phyloP scores from a whole-genome alignment of 2,113 vertebrate species.

The Hippocampus mohnikei region DNA sequence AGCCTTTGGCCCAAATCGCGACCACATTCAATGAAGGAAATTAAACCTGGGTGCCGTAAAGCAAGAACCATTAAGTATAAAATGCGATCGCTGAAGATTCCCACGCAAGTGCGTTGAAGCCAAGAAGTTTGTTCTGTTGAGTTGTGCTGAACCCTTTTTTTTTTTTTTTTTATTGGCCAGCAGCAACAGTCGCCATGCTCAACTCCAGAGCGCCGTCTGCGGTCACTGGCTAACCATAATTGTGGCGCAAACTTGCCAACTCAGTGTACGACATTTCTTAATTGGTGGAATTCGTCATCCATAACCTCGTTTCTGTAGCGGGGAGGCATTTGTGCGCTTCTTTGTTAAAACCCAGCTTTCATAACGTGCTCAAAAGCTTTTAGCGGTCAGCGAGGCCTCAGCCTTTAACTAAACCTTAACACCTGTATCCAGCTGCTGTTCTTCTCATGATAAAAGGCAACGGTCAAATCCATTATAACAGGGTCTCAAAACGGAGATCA shows the following conservation, averaged over 20 bases:
- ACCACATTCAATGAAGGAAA: slow-evolving; percentile 38
- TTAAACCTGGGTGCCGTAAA: slow-evolving; percentile 26
- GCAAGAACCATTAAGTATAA: slow-evolving; percentile 22
- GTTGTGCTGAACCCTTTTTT: slow-evolving; percentile 29
- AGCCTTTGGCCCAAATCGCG: slow-evolving; percentile 17
- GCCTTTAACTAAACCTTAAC: too few relatives aligned
- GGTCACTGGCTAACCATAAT: slow-evolving; percentile 44
- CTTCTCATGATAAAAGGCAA: background rate
- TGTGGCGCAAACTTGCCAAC: slow-evolving; percentile 57
- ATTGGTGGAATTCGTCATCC: slow-evolving; percentile 46
- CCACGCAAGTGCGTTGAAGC: slow-evolving; percentile 20
- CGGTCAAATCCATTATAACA: background rate
- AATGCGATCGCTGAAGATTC: slow-evolving; percentile 36
- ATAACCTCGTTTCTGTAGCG: slow-evolving; percentile 55
- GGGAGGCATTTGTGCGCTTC: slow-evolving; percentile 41
- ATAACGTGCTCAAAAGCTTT: slow-evolving; percentile 36
- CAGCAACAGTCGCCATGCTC: slow-evolving; percentile 31
- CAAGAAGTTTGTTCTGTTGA: slow-evolving; percentile 48
- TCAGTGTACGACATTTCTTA: slow-evolving; percentile 61
- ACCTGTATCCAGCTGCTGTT: background rate
- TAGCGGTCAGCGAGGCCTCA: background rate
- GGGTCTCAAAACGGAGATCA: background rate
- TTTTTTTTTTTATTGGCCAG: slow-evolving; percentile 6
- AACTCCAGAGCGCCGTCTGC: slow-evolving; percentile 42
- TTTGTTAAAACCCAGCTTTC: slow-evolving; percentile 28